Evolutionary conservation across 2,113 vertebrate genomes (phyloP), one percentile per base, ranked within the genome.

Genomic region (Ovis canadensis): DNA sequence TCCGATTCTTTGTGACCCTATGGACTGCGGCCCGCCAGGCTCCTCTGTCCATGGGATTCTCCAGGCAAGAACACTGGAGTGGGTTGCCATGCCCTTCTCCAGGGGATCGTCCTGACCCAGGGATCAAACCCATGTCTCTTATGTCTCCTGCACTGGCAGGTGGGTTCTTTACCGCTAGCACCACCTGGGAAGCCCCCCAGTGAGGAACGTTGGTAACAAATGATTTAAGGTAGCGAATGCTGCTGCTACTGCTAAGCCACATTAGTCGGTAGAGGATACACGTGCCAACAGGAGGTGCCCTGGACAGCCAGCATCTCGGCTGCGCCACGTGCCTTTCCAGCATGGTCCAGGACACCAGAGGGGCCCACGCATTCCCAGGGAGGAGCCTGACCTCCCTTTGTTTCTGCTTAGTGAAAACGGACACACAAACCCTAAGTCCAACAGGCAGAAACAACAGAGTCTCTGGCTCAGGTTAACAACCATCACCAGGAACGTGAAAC

Each of bases 381-480:
- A 83, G 40, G 16, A 88, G 10, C 45, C 17, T 54, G 2, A 31
- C 54, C 88, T 94, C 92, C 82, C 12, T 14, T 94, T 84, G 16
- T 50, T 84, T 85, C 33, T 64, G 71, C 45, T 85, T 55, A 71
- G 55, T 50, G 5, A 84, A 45, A 95, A 81, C 10, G 9, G 29
- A 27, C 25, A 36, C 40, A 80, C n/a, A 86, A 74, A 93, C 64
- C 27, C 55, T 89, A 64, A 93, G 74, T 85, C 27, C 25, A 55
- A 64, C 14, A 57, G 9, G 8, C 40, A 92, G 43, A 93, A 96
- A 88, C 52, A 31, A 48, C 12, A 50, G 4, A 54, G 19, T 60
- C 31, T 91, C 81, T 94, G 78, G 40, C n/a, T 87, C 71, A 7
- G 29, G 7, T 88, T 88, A 67, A 92, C 5, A 95, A 84, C 10